phyloP scores from a whole-genome alignment of 2,797 vertebrate genomes.

The Lagorchestes hirsutus region DNA sequence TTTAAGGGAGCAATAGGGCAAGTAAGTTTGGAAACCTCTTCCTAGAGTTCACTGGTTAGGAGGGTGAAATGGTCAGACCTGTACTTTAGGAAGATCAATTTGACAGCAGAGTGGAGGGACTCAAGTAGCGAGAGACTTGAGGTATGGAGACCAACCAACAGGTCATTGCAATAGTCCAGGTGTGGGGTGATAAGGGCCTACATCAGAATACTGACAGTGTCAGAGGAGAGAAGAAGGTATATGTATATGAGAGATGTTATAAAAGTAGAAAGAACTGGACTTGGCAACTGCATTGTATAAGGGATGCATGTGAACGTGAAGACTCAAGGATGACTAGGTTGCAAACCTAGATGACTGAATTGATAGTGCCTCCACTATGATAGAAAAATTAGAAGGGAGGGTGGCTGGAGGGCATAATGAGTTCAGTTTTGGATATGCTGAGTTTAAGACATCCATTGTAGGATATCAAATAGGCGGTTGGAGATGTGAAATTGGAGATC shows the following conservation, averaged over 20 bases:
- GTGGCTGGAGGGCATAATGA: background rate
- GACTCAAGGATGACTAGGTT: background rate
- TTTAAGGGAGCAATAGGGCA: too few species aligned
- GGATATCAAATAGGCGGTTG: background rate
- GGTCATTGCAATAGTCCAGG: background rate
- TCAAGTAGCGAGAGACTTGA: background rate
- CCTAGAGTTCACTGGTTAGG: background rate
- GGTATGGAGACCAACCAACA: background rate
- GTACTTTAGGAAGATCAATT: too few species aligned
- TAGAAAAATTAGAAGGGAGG: background rate
- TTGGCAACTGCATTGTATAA: background rate
- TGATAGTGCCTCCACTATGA: background rate
- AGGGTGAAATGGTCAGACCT: background rate
- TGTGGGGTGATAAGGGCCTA: background rate
- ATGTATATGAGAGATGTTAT: background rate
- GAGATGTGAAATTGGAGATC: background rate
- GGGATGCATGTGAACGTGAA: background rate
- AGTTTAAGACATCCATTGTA: background rate
- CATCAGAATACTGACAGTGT: background rate
- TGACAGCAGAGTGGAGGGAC: background rate
- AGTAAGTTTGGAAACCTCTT: too few species aligned
- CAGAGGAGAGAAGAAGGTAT: background rate
- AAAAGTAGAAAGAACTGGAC: background rate
- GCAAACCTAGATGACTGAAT: background rate
- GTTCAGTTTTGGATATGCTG: background rate